phyloP scores from a whole-genome alignment of 2,113 vertebrate genomes.

The Ornithorhynchus anatinus region DNA sequence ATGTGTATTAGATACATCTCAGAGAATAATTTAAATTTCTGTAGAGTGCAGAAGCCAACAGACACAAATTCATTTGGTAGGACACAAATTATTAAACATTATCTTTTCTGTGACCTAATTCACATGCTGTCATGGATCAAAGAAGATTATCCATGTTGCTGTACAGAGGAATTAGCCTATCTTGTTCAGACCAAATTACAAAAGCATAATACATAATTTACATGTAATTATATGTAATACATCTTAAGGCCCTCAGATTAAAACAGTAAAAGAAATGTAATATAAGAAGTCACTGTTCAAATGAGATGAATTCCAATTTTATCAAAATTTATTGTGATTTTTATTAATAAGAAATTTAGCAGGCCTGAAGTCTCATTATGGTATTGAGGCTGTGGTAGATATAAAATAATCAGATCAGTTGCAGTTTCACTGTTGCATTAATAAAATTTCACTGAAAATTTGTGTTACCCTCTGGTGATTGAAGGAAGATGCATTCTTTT shows the following conservation, averaged over 20 bases:
- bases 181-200: slow-evolving; percentile 4
- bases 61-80: slow-evolving; percentile 37
- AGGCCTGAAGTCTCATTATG: no score
- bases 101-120: slow-evolving; percentile 29
- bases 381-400: no score
- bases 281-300: neutral
- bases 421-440: neutral
- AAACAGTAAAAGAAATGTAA: neutral
- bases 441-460: neutral
- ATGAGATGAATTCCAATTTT: neutral
- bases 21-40: slow-evolving; percentile 21
- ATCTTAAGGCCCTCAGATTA: neutral
- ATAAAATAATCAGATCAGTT: neutral
- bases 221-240: slow-evolving; percentile 1
- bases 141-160: slow-evolving; percentile 9
- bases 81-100: slow-evolving; percentile 44
- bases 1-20: slow-evolving; percentile 7
- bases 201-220: neutral
- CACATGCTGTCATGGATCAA: neutral
- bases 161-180: slow-evolving; percentile 20
- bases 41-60: slow-evolving; percentile 17
- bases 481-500: slow-evolving; percentile 1
- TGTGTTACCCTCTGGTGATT: neutral
- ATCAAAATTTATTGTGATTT: neutral
- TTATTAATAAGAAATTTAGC: neutral